Evolutionary conservation across 1,140 invertebrate species (phyloP), one percentile per base, ranked within the genome.

Genomic region (Parapsyche elsis): DNA sequence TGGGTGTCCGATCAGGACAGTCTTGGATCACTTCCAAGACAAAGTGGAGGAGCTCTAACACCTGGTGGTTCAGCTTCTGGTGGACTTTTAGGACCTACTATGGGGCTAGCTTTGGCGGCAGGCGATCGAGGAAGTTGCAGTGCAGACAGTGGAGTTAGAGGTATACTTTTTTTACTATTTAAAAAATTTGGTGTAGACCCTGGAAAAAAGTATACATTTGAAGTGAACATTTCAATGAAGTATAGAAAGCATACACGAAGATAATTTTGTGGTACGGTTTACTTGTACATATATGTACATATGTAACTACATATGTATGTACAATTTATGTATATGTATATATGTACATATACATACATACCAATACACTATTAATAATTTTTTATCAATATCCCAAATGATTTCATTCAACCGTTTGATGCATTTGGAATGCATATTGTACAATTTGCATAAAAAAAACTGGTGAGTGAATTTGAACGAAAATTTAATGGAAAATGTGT

Each of bases 111-210:
- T 82, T 90, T 85, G 84, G 88, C 88, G 70, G 90, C 93, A 1
- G 94, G 94, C 0, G 95, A 96, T 85, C 88, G 95, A 53, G 94
- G 94, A 75, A 95, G 94, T 84, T 95, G 94, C 87, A 95, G 94
- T 84, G 95, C 95, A n/a, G 95, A 96, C 86, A 95, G 94, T 19
- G 95, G 94, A 19, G 94, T 95, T 0, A 86, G 88, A 89, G 88
- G 88, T 89, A 38, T 38, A n/a, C n/a, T n/a, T n/a, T n/a, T n/a
- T n/a, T n/a, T n/a, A n/a, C n/a, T n/a, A n/a, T n/a, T n/a, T n/a
- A n/a, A n/a, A n/a, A n/a, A n/a, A n/a, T n/a, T n/a, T n/a, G n/a
- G n/a, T n/a, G n/a, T n/a, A n/a, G n/a, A n/a, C n/a, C n/a, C n/a
- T n/a, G n/a, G n/a, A n/a, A n/a, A n/a, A n/a, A 46, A 46, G 12